Percentiles rank a stretch among this genome's conserved stretches.
Conservation (phyloP, 2,113 vertebrate species). For the Formicarius rufipectus region DNA sequence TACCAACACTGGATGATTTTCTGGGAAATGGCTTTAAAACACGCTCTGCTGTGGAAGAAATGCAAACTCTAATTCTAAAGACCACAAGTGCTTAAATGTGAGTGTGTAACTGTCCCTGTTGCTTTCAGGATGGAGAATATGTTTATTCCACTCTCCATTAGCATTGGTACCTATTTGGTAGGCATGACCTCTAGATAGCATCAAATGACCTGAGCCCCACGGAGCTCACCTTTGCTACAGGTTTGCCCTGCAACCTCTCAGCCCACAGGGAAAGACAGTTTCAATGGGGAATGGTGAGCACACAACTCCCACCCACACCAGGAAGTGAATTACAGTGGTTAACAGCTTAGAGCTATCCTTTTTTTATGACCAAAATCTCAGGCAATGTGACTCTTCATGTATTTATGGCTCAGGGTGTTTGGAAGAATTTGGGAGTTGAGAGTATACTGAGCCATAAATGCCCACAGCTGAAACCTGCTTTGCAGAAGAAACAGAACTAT, state of each 20-base stretch:
- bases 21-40: not conserved
- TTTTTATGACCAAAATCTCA: not conserved
- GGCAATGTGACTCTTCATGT: not conserved
- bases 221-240: not conserved
- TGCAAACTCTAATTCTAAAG: not conserved
- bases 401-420: not conserved
- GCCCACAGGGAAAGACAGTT: not conserved
- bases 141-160: not conserved
- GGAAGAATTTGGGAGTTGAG: not conserved
- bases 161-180: not conserved
- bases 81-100: not conserved
- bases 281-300: not conserved
- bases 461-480: not conserved
- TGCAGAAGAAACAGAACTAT: not conserved
- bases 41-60: not conserved
- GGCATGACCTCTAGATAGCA: not conserved
- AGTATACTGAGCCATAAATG: not conserved
- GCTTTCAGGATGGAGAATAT: not conserved
- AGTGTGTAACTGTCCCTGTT: not conserved
- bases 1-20: not conserved
- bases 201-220: not conserved
- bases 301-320: not conserved
- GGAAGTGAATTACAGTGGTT: not conserved
- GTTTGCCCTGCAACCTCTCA: not conserved
- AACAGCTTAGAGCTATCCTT: not conserved